Evolutionary conservation across 2,113 vertebrate species (phyloP).

Genomic region (Rhadina sibilatrix): DNA sequence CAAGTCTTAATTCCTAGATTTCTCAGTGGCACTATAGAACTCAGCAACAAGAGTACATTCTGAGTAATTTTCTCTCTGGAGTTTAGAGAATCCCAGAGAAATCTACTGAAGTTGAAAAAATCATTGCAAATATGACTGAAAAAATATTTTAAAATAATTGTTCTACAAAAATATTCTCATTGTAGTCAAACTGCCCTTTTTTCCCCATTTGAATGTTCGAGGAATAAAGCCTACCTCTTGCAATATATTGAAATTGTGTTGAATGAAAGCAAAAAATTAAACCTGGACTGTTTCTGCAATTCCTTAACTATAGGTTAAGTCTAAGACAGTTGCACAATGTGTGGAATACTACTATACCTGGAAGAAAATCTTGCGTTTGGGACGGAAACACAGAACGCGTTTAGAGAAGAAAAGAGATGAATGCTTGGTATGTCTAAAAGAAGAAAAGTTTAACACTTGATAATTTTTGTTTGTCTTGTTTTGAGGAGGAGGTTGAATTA

Average conservation of each 20-base stretch:
- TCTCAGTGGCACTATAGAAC: neutral
- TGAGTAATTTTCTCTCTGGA: neutral
- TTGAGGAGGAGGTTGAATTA: neutral
- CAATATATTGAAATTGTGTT: neutral
- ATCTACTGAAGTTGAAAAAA: neutral
- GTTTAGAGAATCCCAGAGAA: neutral
- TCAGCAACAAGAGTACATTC: neutral
- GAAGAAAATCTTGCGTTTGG: constrained; percentile 86
- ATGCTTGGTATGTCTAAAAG: constrained; percentile 69
- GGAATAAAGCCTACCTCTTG: neutral
- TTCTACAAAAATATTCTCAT: neutral
- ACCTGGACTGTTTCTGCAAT: neutral
- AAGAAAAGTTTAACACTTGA: neutral
- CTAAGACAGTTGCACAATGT: constrained; percentile 89
- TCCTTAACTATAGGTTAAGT: constrained; percentile 80
- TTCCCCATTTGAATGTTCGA: neutral
- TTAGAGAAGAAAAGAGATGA: constrained; percentile 73
- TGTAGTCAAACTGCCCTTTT: neutral
- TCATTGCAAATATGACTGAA: neutral
- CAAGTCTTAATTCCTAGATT: neutral
- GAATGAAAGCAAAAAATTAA: neutral
- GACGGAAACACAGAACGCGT: constrained; percentile 75
- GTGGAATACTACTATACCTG: constrained; percentile 95
- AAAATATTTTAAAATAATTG: neutral
- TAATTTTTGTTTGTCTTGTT: neutral